Evolutionary conservation across 2,113 vertebrate genomes (phyloP).

Genomic region (Microcebus jonahi): DNA sequence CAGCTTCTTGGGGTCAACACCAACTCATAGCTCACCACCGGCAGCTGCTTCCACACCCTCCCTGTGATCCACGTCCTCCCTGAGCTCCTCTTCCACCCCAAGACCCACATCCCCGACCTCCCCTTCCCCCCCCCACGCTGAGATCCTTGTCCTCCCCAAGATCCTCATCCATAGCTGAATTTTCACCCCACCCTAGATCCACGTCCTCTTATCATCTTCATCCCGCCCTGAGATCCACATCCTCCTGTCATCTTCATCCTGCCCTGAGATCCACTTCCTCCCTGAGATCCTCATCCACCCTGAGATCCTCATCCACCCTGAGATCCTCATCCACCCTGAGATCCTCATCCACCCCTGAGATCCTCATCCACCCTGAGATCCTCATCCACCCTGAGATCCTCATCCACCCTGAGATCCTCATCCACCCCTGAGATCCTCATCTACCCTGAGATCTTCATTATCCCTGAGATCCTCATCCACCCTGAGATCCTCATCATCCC

Average conservation of each 20-base stretch:
- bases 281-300: neutral
- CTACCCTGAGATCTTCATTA: too few species aligned
- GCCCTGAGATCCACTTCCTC: rapidly evolving
- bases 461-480: too few species aligned
- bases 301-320: neutral
- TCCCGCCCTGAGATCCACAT: neutral
- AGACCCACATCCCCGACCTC: neutral
- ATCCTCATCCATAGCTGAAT: neutral
- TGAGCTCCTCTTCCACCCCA: neutral
- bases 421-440: too few species aligned
- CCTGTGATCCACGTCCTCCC: rapidly evolving
- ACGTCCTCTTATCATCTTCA: neutral
- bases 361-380: neutral
- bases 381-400: too few species aligned
- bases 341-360: neutral
- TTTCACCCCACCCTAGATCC: neutral
- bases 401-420: too few species aligned
- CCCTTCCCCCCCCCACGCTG: rapidly evolving
- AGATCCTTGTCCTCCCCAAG: neutral
- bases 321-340: neutral
- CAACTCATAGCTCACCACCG: rapidly evolving
- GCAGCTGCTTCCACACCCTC: too few species aligned
- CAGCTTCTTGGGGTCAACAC: neutral
- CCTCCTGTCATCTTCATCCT: too few species aligned
- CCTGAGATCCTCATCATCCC: too few species aligned